A percentile compares a stretch with the other conserved stretches of the same genome.
These are phyloP conservation scores for Drosophila cognata DNA, from an alignment of 2,888 invertebrate species.

Conservation along the genomic window DNA sequence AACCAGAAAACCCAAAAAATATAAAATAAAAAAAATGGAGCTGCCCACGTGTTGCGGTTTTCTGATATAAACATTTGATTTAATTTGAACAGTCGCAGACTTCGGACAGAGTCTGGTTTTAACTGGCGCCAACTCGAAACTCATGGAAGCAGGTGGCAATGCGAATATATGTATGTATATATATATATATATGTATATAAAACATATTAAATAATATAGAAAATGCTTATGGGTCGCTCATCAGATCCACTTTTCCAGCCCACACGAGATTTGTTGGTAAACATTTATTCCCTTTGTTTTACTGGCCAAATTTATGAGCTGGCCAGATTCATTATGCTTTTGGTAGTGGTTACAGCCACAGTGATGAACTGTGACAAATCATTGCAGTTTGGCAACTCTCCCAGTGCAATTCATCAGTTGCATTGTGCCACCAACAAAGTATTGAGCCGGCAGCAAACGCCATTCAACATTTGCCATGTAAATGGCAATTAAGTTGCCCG, in stretches of 20 bases:
- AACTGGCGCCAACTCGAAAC: slow-evolving; percentile 65
- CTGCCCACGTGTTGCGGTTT: slow-evolving; percentile 62
- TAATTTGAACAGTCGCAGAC: slow-evolving; percentile 56
- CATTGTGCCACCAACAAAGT: slow-evolving; percentile 77
- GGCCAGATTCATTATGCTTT: slow-evolving; percentile 29
- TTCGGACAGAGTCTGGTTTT: slow-evolving; percentile 40
- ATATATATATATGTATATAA: not conserved
- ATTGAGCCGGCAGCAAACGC: slow-evolving; percentile 52
- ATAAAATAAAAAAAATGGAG: slow-evolving; percentile 32
- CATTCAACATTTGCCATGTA: slow-evolving; percentile 67
- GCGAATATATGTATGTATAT: not conserved
- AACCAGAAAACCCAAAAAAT: slow-evolving; percentile 47
- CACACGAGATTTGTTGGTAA: slow-evolving; percentile 65
- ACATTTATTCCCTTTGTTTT: slow-evolving; percentile 7
- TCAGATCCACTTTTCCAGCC: slow-evolving; percentile 56
- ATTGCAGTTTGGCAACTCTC: slow-evolving; percentile 18
- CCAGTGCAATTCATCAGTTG: slow-evolving; percentile 68
- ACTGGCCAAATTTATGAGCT: slow-evolving; percentile 29
- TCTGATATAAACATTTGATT: slow-evolving; percentile 46
- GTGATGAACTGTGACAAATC: slow-evolving; percentile 69
- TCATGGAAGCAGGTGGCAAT: slow-evolving; percentile 68
- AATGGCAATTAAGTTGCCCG: slow-evolving; percentile 81
- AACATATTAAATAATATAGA: slow-evolving; percentile 1
- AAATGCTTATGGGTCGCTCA: slow-evolving; percentile 5
- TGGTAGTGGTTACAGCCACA: slow-evolving; percentile 2